phyloP scores from a whole-genome alignment of 2,888 invertebrate species.

The Proisotoma minuta region DNA sequence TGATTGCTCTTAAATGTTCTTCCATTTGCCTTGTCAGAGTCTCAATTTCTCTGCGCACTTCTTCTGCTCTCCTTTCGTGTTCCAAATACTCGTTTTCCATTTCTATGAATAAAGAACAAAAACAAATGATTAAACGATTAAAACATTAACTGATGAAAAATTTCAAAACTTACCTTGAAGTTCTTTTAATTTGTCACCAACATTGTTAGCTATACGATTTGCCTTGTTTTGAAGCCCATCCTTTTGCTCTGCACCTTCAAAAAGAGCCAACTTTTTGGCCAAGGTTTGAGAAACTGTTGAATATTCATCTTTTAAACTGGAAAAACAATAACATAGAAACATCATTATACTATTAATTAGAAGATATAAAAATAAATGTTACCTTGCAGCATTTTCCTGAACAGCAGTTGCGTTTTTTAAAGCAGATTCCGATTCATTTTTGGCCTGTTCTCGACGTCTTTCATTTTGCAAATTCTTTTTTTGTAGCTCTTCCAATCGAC shows the following conservation, averaged over 20 bases:
- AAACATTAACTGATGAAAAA: neutral
- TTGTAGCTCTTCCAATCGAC: constrained; percentile 69
- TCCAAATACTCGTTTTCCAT: constrained; percentile 66
- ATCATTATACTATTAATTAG: neutral
- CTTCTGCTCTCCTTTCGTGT: constrained; percentile 60
- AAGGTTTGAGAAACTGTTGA: constrained; percentile 67
- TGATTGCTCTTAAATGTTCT: constrained; percentile 60
- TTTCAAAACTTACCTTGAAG: constrained; percentile 57
- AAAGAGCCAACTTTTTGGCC: constrained; percentile 66
- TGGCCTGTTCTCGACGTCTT: constrained; percentile 73
- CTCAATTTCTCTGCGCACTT: constrained; percentile 60
- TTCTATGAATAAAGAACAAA: constrained; percentile 48
- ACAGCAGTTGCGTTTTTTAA: constrained; percentile 67
- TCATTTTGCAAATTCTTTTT: constrained; percentile 77
- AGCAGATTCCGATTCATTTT: constrained; percentile 69
- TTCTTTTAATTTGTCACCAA: constrained; percentile 67
- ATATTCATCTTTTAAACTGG: constrained; percentile 62
- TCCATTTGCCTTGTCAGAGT: constrained; percentile 62
- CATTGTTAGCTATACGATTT: constrained; percentile 73
- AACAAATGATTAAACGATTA: neutral
- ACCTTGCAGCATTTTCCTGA: constrained; percentile 59
- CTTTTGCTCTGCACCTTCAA: constrained; percentile 70
- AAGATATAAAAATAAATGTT: neutral
- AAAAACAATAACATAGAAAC: neutral
- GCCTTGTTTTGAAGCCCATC: constrained; percentile 74